Base-by-base conservation (phyloP, 2,888 invertebrate species). In the Glaucopsyche alexis region DNA sequence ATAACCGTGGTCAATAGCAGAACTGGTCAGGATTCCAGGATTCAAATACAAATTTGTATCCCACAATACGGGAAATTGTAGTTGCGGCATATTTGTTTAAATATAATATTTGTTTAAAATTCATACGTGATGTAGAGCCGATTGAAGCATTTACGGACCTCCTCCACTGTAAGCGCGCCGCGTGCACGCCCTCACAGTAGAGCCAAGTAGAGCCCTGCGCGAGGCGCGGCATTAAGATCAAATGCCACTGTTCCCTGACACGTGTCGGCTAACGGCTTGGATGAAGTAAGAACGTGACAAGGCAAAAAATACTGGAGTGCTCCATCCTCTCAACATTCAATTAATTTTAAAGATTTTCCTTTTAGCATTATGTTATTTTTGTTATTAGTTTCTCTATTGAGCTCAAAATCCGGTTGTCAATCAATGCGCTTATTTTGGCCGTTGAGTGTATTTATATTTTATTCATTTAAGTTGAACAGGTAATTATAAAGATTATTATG, bases 241-340 rank as follows among this genome's bases (percentile, higher is more conserved):
- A 87, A 88, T 84, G 84, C 74, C 78, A 76, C 72, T 76, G 74
- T 77, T 75, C 75, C 70, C 70, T 67, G 83, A 78, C 87, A 88
- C 89, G 89, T 89, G 89, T 67, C 82, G 75, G 76, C 80, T 89
- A 89, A 66, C 82, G 75, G 76, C 80, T 79, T 78, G 74, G 78
- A 78, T 78, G 60, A 74, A 74, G 73, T 76, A 73, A 74, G 73
- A 74, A 78, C 78, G 76, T 76, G 75, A 77, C 73, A 13, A 29
- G 16, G 60, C 11, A 38, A 29, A 19, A 55, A 60, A 60, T 13
- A 60, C 29, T 60, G 2, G 60, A 60, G 60, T 60, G 29, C 14
- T 11, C 50, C 13, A 29, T 60, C 60, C 60, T 60, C 29, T 60
- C 29, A 13, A 60, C 60, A 38, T 19, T 60, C 11, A 60, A 60